A percentile compares a stretch with the other conserved stretches of the same genome.
These are phyloP conservation scores for Sesia apiformis DNA, from an alignment of 2,888 invertebrate genomes.

Conservation along the genomic window DNA sequence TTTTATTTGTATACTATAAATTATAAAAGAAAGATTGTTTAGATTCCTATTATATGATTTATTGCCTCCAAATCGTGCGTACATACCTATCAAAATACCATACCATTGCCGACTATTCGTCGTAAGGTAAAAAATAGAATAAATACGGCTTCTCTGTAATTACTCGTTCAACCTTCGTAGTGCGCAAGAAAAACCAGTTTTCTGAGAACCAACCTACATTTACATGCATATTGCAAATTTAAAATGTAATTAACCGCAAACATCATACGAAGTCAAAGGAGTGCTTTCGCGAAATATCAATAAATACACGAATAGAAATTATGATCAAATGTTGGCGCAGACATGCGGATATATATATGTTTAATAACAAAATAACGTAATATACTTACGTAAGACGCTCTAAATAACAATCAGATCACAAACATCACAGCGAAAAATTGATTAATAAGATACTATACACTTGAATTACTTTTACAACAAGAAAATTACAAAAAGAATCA, in stretches of 20 bases:
- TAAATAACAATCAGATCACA: constrained; percentile 55
- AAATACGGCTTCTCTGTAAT: constrained; percentile 28
- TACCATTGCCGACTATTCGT: constrained; percentile 26
- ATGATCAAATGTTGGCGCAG: background rate
- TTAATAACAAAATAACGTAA: constrained; percentile 41
- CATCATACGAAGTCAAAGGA: too few species aligned
- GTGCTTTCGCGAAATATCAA: too few species aligned
- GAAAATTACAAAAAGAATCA: background rate
- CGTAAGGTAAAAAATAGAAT: constrained; percentile 23
- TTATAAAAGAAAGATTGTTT: too few species aligned
- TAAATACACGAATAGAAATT: background rate
- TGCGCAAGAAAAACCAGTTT: constrained; percentile 12
- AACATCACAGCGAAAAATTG: constrained; percentile 55
- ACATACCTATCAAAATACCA: constrained; percentile 21
- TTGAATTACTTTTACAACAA: background rate
- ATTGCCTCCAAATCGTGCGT: too few species aligned
- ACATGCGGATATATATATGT: constrained; percentile 16
- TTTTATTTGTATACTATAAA: too few species aligned
- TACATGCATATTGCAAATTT: background rate
- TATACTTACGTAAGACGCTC: constrained; percentile 66
- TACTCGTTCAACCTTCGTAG: constrained; percentile 11
- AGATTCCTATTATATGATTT: too few species aligned
- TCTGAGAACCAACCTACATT: constrained; percentile 11
- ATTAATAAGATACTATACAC: constrained; percentile 16
- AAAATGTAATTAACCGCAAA: background rate